phyloP scores from a whole-genome alignment of 2,797 vertebrate species.

The Enteromius paludinosus region DNA sequence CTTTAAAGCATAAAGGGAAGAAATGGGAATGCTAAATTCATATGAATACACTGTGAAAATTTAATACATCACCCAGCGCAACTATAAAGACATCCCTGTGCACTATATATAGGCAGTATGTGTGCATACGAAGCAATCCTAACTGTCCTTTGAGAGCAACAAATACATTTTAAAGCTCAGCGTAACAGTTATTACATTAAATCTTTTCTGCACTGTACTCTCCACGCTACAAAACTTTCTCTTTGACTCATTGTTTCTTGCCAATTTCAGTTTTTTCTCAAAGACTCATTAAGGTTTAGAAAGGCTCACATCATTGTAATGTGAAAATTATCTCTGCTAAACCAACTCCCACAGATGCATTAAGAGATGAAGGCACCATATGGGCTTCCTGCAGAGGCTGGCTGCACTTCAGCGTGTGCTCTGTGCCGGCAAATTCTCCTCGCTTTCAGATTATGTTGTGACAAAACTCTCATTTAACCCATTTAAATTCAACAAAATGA shows the following conservation, averaged over 20 bases:
- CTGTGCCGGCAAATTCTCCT: conserved; percentile 28
- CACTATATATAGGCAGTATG: background rate
- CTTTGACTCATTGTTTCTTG: conserved; percentile 1
- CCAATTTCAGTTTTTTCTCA: background rate
- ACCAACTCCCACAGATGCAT: conserved; percentile 32
- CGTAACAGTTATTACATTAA: background rate
- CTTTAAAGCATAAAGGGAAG: conserved; percentile 9
- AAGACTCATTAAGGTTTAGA: conserved; percentile 11
- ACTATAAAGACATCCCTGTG: background rate
- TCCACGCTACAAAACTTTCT: background rate
- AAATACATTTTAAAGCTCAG: background rate
- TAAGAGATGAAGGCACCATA: conserved; percentile 44
- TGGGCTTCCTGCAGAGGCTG: conserved; percentile 30
- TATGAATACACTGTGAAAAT: background rate
- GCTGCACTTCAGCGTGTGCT: conserved; percentile 21
- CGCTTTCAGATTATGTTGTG: conserved; percentile 24
- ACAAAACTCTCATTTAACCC: conserved; percentile 14
- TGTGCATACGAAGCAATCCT: background rate
- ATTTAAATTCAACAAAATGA: conserved; percentile 36
- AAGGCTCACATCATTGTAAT: conserved; percentile 11
- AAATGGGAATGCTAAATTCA: background rate
- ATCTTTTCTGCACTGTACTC: background rate
- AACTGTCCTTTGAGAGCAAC: background rate
- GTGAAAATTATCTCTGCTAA: conserved; percentile 32
- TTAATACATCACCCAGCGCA: background rate